Evolutionary conservation across 2,113 vertebrate species (phyloP).

Genomic region (western clawed frog (Xenopus tropicalis)): UCB_Xtro_10.0 CM004451.2:15078501-15079000

Average conservation of each 20-base stretch:
- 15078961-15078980: neutral
- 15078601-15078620: too few relatives aligned
- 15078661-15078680: too few relatives aligned
- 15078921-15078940: constrained; percentile 79
- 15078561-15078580: too few relatives aligned
- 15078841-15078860: constrained; percentile 79
- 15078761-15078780: constrained; percentile 8
- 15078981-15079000: too few relatives aligned
- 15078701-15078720: too few relatives aligned
- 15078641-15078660: too few relatives aligned
- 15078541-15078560: too few relatives aligned
- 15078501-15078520: too few relatives aligned
- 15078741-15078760: neutral
- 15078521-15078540: too few relatives aligned
- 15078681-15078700: too few relatives aligned
- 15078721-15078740: neutral
- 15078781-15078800: constrained; percentile 10
- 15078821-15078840: constrained; percentile 76
- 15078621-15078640: too few relatives aligned
- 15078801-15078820: constrained; percentile 63
- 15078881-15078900: constrained; percentile 69
- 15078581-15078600: too few relatives aligned
- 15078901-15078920: constrained; percentile 83
- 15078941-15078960: constrained; percentile 52
- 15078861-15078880: constrained; percentile 65